Evolutionary conservation across 1,140 invertebrate genomes (phyloP), one percentile per base, ranked within the genome.

Genomic region (Apis laboriosa): DNA sequence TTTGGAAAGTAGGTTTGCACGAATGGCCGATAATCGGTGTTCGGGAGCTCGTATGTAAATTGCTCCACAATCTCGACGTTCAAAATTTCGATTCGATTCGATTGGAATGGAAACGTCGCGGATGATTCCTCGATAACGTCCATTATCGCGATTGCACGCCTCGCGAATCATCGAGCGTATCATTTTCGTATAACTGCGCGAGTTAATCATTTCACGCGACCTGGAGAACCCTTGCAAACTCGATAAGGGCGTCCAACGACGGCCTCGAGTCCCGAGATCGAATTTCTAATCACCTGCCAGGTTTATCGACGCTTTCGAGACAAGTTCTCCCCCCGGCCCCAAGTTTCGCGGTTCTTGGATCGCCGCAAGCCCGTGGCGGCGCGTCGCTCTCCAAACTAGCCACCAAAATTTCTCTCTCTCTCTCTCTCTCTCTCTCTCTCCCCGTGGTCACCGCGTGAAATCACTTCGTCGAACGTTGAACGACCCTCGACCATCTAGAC

Each of bases 251-350:
- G 73, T n/a, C 49, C 63, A 21, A 68, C 55, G 53, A 68, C 55
- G 53, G 51, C n/a, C 9, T 2, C 15, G 71, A 19, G 61, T 28
- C 64, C 34, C 64, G 80, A 58, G 76, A 82, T 68, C 66, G 76
- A 84, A 86, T 86, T 87, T 80, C 76, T 84, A 86, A 87, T 87
- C 82, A 78, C 60, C 24, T 43, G 70, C 49, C n/a, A 77, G 82
- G 64, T 80, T 87, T 84, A 86, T 87, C 82, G 81, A 71, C 85
- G 70, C 73, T 82, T 86, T 87, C 71, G 82, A 56, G 84, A 84
- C 70, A 34, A 49, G 13, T 56, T 77, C 24, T 11, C 12, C n/a
- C 49, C 58, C 28, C 4, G 19, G 15, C 17, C 8, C 53, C 61
- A 82, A 82, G 53, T 70, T 82, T 77, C 80, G 66, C 49, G 66